A percentile compares a stretch with the other conserved stretches of the same genome.
These are phyloP conservation scores for Melanotaenia boesemani DNA, from an alignment of 2,797 vertebrate genomes.

Conservation along the genomic window DNA sequence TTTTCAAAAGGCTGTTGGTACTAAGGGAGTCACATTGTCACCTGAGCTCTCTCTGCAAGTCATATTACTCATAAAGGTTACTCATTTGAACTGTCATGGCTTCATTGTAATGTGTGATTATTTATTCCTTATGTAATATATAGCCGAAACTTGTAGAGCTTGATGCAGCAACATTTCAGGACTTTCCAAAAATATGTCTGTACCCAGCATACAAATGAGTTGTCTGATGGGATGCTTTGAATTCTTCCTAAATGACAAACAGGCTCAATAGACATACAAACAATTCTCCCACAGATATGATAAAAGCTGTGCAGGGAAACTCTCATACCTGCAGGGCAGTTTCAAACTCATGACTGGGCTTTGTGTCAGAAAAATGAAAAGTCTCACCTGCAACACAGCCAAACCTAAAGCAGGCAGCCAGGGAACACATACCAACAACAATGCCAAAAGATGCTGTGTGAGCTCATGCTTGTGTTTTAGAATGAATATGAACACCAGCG, in stretches of 20 bases:
- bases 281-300: constrained; percentile 44
- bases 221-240: constrained; percentile 49
- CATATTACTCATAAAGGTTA: constrained; percentile 43
- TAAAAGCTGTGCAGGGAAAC: not conserved
- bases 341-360: constrained; percentile 19
- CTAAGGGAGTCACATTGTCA: constrained; percentile 17
- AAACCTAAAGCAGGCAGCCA: constrained; percentile 17
- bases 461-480: too few species aligned
- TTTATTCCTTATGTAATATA: not conserved
- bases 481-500: not conserved
- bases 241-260: constrained; percentile 51
- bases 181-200: constrained; percentile 3
- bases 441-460: not conserved
- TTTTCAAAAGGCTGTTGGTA: constrained; percentile 32
- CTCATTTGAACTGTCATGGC: constrained; percentile 4
- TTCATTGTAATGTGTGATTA: not conserved
- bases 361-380: constrained; percentile 29
- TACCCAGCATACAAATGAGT: constrained; percentile 3
- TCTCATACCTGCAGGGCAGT: constrained; percentile 30
- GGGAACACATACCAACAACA: constrained; percentile 28
- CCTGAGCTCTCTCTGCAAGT: constrained; percentile 10
- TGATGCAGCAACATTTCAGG: not conserved
- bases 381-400: constrained; percentile 45
- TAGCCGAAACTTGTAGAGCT: constrained; percentile 9
- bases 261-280: constrained; percentile 29